Evolutionary conservation across 1,140 invertebrate genomes (phyloP).

Genomic region (Ceratosolen solmsi): DNA sequence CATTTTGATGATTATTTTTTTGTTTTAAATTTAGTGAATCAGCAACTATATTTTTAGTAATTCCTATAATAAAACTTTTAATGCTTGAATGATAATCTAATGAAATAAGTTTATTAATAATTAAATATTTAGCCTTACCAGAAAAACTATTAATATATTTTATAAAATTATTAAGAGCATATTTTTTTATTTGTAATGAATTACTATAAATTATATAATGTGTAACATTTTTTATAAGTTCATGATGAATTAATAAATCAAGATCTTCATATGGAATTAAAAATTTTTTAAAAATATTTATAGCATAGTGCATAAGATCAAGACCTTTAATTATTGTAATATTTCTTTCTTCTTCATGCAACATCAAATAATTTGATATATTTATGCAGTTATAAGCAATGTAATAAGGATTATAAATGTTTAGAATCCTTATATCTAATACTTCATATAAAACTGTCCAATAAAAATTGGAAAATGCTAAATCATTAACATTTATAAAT

Average conservation of each 20-base stretch:
- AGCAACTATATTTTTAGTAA: conserved; percentile 34
- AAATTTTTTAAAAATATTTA: conserved; percentile 16
- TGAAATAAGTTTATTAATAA: conserved; percentile 5
- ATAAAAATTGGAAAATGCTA: conserved; percentile 25
- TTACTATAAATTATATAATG: conserved; percentile 1
- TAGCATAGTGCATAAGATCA: conserved; percentile 1
- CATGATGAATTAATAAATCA: conserved; percentile 29
- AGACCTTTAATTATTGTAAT: conserved; percentile 17
- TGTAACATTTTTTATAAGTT: conserved; percentile 15
- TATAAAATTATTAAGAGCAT: conserved; percentile 1
- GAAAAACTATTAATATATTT: conserved; percentile 12
- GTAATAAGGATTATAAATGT: conserved; percentile 30
- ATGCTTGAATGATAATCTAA: conserved; percentile 23
- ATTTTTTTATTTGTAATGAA: conserved; percentile 6
- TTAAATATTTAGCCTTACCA: conserved; percentile 22
- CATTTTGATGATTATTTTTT: neutral
- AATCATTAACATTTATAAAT: conserved; percentile 19
- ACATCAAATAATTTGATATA: conserved; percentile 26
- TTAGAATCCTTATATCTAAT: neutral
- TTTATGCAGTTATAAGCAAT: conserved; percentile 37
- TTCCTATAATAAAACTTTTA: conserved; percentile 17
- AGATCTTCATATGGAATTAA: conserved; percentile 19
- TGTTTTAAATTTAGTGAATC: neutral
- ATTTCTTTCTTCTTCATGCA: neutral
- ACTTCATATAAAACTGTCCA: conserved; percentile 5